These are phyloP conservation scores for Rhinoraja longicauda DNA, from an alignment of 2,797 vertebrate genomes.

Conservation along the genomic window DNA sequence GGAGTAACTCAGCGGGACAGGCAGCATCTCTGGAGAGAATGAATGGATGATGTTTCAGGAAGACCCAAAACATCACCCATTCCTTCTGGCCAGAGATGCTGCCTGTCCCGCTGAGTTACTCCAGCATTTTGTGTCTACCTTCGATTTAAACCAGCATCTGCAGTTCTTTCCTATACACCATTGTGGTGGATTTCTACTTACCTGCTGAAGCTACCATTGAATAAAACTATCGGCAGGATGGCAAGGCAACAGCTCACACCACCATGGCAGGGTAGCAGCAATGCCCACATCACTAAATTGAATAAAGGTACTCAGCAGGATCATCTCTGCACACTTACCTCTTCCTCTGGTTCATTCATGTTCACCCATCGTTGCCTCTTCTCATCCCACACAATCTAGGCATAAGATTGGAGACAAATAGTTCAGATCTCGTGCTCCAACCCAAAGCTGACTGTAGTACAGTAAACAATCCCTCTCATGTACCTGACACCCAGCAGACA, in stretches of 20 bases:
- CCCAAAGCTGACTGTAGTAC: neutral
- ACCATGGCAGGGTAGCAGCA: neutral
- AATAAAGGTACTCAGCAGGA: neutral
- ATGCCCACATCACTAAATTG: neutral
- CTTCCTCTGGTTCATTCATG: conserved; percentile 89
- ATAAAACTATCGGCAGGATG: neutral
- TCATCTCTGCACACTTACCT: conserved; percentile 58
- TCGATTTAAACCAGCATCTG: no score
- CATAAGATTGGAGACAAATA: conserved; percentile 16
- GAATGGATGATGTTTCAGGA: no score
- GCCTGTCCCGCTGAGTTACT: no score
- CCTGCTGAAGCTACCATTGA: neutral
- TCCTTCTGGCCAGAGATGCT: no score
- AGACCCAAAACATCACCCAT: no score
- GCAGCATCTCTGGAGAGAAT: no score
- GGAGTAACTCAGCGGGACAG: no score
- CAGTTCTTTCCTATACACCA: neutral
- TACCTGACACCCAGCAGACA: neutral
- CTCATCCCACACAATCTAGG: conserved; percentile 93
- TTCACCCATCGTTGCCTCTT: conserved; percentile 87
- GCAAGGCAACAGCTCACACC: neutral
- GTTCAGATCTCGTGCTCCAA: neutral
- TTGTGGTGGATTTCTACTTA: neutral
- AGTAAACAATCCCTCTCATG: neutral
- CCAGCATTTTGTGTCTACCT: no score